Percentiles rank a stretch among this genome's conserved stretches.
Evolutionary conservation across 2,797 vertebrate genomes (phyloP).

Genomic region (Falco peregrinus): DNA sequence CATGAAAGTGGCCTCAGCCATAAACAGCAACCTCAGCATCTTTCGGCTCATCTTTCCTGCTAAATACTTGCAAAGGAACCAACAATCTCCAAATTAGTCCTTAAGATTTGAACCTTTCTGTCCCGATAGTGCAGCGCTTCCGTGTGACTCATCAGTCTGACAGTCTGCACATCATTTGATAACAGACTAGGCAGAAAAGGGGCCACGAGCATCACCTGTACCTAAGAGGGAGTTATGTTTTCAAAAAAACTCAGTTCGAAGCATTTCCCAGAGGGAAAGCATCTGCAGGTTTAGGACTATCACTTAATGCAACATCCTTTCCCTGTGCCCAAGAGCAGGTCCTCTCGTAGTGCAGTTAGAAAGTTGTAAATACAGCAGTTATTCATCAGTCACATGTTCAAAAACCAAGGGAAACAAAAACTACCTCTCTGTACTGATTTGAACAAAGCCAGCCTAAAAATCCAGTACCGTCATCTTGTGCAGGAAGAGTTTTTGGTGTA

Average conservation of each 20-base stretch:
- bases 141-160: neutral
- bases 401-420: neutral
- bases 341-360: neutral
- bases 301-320: neutral
- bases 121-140: neutral
- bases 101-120: neutral
- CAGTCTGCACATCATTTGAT: neutral
- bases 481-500: neutral
- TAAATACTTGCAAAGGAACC: constrained; percentile 13
- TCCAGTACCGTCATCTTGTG: neutral
- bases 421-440: neutral
- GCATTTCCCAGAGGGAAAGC: neutral
- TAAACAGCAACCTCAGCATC: neutral
- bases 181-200: neutral
- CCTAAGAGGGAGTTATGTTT: neutral
- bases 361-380: neutral
- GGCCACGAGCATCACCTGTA: neutral
- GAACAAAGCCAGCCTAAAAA: neutral
- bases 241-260: neutral
- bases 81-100: neutral
- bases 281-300: neutral
- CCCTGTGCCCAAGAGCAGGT: neutral
- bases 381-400: neutral
- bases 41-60: neutral
- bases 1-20: neutral